A percentile compares a stretch with the other conserved stretches of the same genome.
Conservation (phyloP, 1,140 invertebrate genomes). For the Sipha flava region DNA sequence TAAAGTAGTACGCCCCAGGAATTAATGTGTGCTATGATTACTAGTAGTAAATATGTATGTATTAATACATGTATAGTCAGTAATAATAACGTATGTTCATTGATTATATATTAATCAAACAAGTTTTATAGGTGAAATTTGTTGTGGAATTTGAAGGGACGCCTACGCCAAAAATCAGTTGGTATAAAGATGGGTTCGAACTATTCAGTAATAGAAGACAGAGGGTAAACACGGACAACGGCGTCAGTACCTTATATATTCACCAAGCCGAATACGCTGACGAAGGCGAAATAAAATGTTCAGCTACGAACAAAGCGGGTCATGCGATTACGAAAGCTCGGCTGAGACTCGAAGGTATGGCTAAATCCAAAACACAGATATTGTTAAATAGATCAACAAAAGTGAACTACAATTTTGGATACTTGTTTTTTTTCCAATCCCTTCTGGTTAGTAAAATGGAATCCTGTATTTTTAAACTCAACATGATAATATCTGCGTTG, state of each 20-base stretch:
- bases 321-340: constrained; percentile 64
- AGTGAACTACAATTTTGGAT: no score
- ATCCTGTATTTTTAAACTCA: no score
- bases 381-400: no score
- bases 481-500: no score
- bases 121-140: constrained; percentile 57
- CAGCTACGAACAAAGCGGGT: constrained; percentile 72
- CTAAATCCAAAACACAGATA: no score
- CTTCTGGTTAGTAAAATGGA: no score
- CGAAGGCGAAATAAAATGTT: constrained; percentile 80
- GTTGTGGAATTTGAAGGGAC: constrained; percentile 70
- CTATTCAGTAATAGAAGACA: constrained; percentile 73
- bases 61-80: no score
- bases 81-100: neutral
- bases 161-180: constrained; percentile 78
- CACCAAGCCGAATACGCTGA: constrained; percentile 67
- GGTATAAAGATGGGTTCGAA: constrained; percentile 85
- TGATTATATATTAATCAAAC: neutral
- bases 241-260: constrained; percentile 69
- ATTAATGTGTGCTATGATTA: no score
- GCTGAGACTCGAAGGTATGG: constrained; percentile 59
- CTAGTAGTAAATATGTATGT: no score
- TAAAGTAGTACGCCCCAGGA: no score
- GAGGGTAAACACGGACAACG: constrained; percentile 65
- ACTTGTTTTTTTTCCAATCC: no score